Conservation (phyloP, 2,113 vertebrate genomes). For the Prunella fulvescens region DNA sequence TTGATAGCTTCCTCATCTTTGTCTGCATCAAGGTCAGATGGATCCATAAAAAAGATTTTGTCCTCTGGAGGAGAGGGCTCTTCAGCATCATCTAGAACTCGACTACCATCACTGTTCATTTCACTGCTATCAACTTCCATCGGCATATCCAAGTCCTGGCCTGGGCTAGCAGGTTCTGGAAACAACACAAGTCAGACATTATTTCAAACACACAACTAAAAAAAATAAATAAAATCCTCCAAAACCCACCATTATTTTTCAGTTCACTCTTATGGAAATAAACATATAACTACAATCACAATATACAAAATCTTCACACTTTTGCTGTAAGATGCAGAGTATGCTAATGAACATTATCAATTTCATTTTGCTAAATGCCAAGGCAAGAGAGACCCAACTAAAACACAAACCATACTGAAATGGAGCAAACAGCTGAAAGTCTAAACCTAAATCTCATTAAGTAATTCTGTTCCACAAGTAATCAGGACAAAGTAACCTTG, state of each 20-base stretch:
- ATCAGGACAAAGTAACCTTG: background rate
- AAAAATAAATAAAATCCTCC: background rate
- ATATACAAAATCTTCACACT: background rate
- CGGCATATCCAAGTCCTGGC: slow-evolving; percentile 89
- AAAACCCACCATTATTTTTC: background rate
- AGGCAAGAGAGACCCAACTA: background rate
- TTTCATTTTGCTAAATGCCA: background rate
- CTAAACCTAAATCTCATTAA: background rate
- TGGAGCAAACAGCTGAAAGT: background rate
- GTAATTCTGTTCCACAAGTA: background rate
- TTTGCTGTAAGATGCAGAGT: background rate
- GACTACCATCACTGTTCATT: slow-evolving; percentile 81
- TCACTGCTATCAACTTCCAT: slow-evolving; percentile 95
- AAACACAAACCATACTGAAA: background rate
- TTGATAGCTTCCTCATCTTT: slow-evolving; percentile 93
- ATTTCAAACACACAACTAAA: background rate
- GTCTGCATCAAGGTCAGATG: slow-evolving; percentile 86
- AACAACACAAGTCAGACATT: background rate
- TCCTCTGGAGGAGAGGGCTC: slow-evolving; percentile 92
- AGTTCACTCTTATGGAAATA: background rate
- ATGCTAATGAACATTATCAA: background rate
- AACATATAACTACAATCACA: background rate
- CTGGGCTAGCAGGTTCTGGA: slow-evolving; percentile 88
- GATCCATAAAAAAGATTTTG: slow-evolving; percentile 93
- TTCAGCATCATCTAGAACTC: slow-evolving; percentile 87